Base-by-base conservation (phyloP, 2,888 invertebrate species). In the Pammene fasciana region DNA sequence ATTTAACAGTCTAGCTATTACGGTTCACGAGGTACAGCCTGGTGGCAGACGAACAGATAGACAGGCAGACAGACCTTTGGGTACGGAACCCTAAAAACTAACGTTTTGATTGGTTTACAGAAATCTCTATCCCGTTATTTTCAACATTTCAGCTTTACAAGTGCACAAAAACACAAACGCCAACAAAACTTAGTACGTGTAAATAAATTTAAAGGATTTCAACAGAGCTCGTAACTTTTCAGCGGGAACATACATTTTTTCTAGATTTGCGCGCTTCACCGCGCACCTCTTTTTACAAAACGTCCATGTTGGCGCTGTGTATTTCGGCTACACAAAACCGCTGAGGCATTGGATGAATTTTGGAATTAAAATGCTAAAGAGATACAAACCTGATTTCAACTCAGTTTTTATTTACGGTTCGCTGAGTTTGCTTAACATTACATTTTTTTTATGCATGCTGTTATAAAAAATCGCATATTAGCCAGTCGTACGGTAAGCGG, bases 131-230 rank as follows among this genome's bases (percentile, higher is more conserved):
- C 34, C 18, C 11, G 5, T 18, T 52, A 52, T 5, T 26, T 50
- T 16, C 13, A n/a, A 10, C 52, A 34, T 54, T 34, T n/a, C n/a
- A 54, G 34, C 52, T 7, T 26, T 9, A 34, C 43, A 13, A 41
- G 8, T 34, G 14, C 46, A 36, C 6, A 18, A 18, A 14, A 48
- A 36, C 38, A 36, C 38, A 50, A 52, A 41, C n/a, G 62, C 50
- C 9, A 9, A 18, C 50, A 26, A 48, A 62, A 52, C 52, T 62
- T 52, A 52, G 18, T 41, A 59, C 59, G 59, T 60, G 66, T 67
- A 67, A 67, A 61, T 67, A 67, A 60, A 67, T 67, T 61, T 61
- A 50, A 60, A 14, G 60, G 60, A 67, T 67, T 67, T 67, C 60
- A 67, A 55, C 60, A 34, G 36, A 36, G 54, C 38, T 38, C 67